phyloP scores from a whole-genome alignment of 2,797 vertebrate genomes.

The Atherinosoma microstoma region DNA sequence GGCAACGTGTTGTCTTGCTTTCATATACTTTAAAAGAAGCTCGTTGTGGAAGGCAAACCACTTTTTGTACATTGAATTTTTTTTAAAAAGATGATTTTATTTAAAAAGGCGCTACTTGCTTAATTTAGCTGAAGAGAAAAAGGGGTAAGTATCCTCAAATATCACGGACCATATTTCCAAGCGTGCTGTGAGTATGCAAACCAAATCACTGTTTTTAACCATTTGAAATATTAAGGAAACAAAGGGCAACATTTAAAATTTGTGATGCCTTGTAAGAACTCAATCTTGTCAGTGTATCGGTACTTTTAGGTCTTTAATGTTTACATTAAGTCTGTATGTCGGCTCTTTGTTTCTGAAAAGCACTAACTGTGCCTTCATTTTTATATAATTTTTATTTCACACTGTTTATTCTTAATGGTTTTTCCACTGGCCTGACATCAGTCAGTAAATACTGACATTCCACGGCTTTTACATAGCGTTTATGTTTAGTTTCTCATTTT shows the following conservation, averaged over 20 bases:
- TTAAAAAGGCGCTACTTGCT: not conserved
- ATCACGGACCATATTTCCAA: constrained; percentile 24
- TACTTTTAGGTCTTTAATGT: constrained; percentile 21
- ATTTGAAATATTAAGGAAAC: constrained; percentile 36
- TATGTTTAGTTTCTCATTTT: not conserved
- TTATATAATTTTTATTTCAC: not conserved
- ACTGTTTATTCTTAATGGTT: not conserved
- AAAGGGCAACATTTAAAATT: not conserved
- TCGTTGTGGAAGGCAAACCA: not conserved
- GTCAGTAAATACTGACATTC: constrained; percentile 14
- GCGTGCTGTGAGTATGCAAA: constrained; percentile 13
- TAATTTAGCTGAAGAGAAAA: constrained; percentile 1
- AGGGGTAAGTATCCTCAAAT: not conserved
- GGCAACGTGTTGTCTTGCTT: constrained; percentile 37
- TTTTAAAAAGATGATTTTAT: constrained; percentile 27
- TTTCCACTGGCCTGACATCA: not conserved
- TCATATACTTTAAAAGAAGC: constrained; percentile 19
- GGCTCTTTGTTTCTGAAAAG: constrained; percentile 2
- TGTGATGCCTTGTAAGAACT: constrained; percentile 16
- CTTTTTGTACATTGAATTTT: not conserved
- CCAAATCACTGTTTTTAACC: constrained; percentile 12
- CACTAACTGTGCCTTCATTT: constrained; percentile 22
- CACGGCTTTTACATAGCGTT: constrained; percentile 24
- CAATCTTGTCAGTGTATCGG: constrained; percentile 2
- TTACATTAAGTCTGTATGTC: constrained; percentile 34